phyloP scores from a whole-genome alignment of 2,797 vertebrate species.

The Micromesistius poutassou region DNA sequence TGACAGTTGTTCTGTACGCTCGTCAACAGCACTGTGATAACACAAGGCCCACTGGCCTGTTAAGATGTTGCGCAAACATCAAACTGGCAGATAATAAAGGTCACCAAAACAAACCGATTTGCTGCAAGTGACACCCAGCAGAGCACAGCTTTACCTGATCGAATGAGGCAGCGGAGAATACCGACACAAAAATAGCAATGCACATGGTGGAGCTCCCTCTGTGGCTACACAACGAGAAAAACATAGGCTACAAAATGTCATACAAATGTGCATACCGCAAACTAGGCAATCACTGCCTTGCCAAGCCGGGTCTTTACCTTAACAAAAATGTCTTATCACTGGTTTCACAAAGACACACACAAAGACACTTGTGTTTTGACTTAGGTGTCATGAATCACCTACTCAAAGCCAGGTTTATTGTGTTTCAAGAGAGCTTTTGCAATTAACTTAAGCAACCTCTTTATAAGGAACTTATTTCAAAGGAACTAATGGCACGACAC shows the following conservation, averaged over 20 bases:
- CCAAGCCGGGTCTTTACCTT: background rate
- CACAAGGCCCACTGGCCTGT: constrained; percentile 14
- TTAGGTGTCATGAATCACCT: background rate
- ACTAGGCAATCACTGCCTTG: background rate
- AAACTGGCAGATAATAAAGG: constrained; percentile 38
- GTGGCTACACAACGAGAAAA: no score
- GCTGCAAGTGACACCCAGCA: constrained; percentile 23
- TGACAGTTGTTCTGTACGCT: constrained; percentile 31
- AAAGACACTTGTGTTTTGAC: background rate
- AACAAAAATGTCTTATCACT: background rate
- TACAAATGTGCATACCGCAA: background rate
- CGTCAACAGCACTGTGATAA: constrained; percentile 38
- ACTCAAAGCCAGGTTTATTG: constrained; percentile 1
- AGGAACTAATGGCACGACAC: background rate
- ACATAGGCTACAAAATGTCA: no score
- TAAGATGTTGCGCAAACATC: constrained; percentile 46
- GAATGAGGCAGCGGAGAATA: constrained; percentile 21
- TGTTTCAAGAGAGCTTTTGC: background rate
- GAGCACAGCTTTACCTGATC: constrained; percentile 22
- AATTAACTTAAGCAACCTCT: background rate
- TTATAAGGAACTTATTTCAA: background rate
- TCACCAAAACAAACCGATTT: constrained; percentile 35
- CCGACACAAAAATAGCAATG: background rate
- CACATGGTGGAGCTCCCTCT: background rate
- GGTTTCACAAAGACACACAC: background rate